Evolutionary conservation across 2,888 invertebrate genomes (phyloP).

Genomic region (Drosophila mimetica): DNA sequence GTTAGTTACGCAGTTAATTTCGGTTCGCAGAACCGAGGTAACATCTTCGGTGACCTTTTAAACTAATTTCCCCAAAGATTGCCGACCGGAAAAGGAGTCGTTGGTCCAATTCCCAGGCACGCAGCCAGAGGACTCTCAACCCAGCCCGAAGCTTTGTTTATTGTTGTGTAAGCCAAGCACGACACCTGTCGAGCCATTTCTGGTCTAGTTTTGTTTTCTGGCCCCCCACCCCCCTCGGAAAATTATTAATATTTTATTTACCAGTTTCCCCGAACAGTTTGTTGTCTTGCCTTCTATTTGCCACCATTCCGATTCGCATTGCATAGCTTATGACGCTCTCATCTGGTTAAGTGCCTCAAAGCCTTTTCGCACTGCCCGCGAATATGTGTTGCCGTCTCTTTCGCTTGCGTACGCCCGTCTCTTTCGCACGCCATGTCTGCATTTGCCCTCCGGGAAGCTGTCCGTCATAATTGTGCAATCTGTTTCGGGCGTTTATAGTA

Average conservation of each 20-base stretch:
- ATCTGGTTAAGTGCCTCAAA: constrained; percentile 77
- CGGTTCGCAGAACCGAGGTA: constrained; percentile 22
- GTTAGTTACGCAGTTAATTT: constrained; percentile 79
- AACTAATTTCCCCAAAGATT: constrained; percentile 75
- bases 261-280: constrained; percentile 1
- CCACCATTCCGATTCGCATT: constrained; percentile 31
- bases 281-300: constrained; percentile 19
- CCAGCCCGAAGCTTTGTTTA: constrained; percentile 61
- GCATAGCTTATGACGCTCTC: constrained; percentile 76
- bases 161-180: constrained; percentile 74
- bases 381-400: not conserved
- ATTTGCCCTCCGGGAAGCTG: constrained; percentile 40
- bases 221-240: constrained; percentile 39
- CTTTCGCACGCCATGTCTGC: not conserved
- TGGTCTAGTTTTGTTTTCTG: constrained; percentile 60
- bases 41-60: constrained; percentile 66
- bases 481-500: constrained; percentile 62
- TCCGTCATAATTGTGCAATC: constrained; percentile 72
- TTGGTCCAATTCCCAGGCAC: constrained; percentile 59
- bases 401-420: not conserved
- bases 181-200: constrained; percentile 70
- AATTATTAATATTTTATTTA: constrained; percentile 77
- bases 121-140: constrained; percentile 42
- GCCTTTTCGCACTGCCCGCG: constrained; percentile 51
- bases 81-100: constrained; percentile 29